These are phyloP conservation scores for Chymomyza caudatula DNA, from an alignment of 2,888 invertebrate genomes.

Conservation along the genomic window DNA sequence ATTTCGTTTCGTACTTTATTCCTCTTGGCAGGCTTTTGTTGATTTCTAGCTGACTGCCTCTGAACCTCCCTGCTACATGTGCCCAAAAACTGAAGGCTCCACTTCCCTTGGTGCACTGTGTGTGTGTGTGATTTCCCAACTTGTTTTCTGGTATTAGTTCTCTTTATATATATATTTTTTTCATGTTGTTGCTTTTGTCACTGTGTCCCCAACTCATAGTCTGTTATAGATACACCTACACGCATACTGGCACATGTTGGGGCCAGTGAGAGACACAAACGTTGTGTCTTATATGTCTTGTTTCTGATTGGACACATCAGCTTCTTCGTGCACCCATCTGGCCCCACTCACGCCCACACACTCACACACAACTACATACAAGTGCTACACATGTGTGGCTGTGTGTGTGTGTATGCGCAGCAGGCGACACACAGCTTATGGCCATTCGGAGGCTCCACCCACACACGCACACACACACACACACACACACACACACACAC, in stretches of 20 bases:
- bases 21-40: slow-evolving; percentile 53
- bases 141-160: neutral
- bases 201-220: slow-evolving; percentile 21
- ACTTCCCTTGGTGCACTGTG: slow-evolving; percentile 9
- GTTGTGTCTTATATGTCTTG: slow-evolving; percentile 35
- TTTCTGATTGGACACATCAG: slow-evolving; percentile 68
- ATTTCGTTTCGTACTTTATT: slow-evolving; percentile 6
- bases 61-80: slow-evolving; percentile 27
- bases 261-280: neutral
- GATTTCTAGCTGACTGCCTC: slow-evolving; percentile 60
- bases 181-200: slow-evolving; percentile 34
- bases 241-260: slow-evolving; percentile 3
- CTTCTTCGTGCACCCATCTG: neutral
- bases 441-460: slow-evolving; percentile 21
- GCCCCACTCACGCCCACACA: slow-evolving; percentile 13
- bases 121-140: slow-evolving; percentile 3
- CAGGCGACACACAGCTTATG: slow-evolving; percentile 23
- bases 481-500: slow-evolving; percentile 41
- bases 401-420: slow-evolving; percentile 7
- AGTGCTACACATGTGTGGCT: slow-evolving; percentile 24
- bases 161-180: slow-evolving; percentile 8
- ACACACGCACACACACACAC: slow-evolving; percentile 13
- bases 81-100: slow-evolving; percentile 13
- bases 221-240: neutral
- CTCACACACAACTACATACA: slow-evolving; percentile 32